phyloP scores from a whole-genome alignment of 1,140 invertebrate genomes.

The Acromyrmex charruanus region DNA sequence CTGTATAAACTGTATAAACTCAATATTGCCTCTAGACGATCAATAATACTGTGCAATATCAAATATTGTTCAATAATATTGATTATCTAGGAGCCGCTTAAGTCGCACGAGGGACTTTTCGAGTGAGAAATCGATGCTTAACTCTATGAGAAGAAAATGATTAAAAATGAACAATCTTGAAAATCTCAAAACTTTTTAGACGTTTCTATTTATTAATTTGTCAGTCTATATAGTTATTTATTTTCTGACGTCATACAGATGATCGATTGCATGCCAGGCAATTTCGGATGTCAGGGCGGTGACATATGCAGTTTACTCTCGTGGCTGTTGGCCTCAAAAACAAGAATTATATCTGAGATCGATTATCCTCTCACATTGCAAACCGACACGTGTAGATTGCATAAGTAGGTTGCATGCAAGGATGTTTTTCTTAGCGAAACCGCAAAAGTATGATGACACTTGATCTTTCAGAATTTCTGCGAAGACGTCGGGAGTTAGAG shows the following conservation, averaged over 20 bases:
- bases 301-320: conserved; percentile 92
- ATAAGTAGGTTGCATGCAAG: conserved; percentile 80
- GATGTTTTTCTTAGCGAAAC: conserved; percentile 26
- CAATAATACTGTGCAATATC: too few relatives aligned
- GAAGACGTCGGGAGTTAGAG: conserved; percentile 75
- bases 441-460: conserved; percentile 10
- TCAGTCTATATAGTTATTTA: neutral
- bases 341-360: conserved; percentile 87
- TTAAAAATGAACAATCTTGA: neutral
- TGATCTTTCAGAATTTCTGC: conserved; percentile 70
- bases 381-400: conserved; percentile 88
- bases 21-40: too few relatives aligned
- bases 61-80: too few relatives aligned
- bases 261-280: conserved; percentile 93
- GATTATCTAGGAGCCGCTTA: too few relatives aligned
- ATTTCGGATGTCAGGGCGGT: conserved; percentile 93
- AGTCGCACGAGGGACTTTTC: neutral
- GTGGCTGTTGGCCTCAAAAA: conserved; percentile 90
- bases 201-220: neutral
- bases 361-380: conserved; percentile 90
- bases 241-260: conserved; percentile 85
- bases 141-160: neutral
- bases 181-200: conserved; percentile 18
- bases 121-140: too few relatives aligned
- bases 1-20: too few relatives aligned